Base-by-base conservation (phyloP, 2,797 vertebrate genomes). In the Hapalemur alaotrensis region DNA sequence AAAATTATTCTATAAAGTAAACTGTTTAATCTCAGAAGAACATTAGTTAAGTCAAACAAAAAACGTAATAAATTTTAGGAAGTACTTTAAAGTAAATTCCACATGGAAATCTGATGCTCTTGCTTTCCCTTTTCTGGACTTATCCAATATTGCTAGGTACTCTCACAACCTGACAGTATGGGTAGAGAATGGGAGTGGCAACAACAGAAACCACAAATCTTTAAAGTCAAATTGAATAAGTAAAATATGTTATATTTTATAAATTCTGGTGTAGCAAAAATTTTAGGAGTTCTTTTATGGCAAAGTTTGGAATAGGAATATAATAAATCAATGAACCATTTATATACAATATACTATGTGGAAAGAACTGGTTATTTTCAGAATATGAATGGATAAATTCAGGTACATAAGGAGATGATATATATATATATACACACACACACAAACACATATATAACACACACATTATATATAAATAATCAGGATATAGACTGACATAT, bases 251-350 rank as follows among this genome's bases (percentile, higher is more conserved):
- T 81, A 10, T 70, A 63, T 61, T 80, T 78, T 59, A 61, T 72
- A 70, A 94, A 95, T 84, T 72, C 50, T 59, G 22, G 46, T 23
- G 30, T 43, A 93, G n/a, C 52, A 94, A 76, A 95, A 88, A 61
- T 25, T 20, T 73, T 69, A 25, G 3, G 52, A 80, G 25, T 79
- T 70, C 43, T 92, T 95, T 38, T 67, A 89, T 70, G 65, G 76
- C 23, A 95, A 94, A 95, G 59, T n/a, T 65, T 93, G 41, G 23
- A 87, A 65, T 18, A 38, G 32, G 13, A 94, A 88, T 30, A 73
- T 3, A 43, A 38, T 18, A 52, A 20, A 52, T n/a, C 25, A 76
- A 93, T 41, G 57, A 85, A 76, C 14, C 30, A 88, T 22, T 82
- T 83, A 85, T 50, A 80, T 6, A 52, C 41, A 91, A 94, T 20